Conservation (phyloP, 1,140 invertebrate species). For the Bursaphelenchus mucronatus region DNA sequence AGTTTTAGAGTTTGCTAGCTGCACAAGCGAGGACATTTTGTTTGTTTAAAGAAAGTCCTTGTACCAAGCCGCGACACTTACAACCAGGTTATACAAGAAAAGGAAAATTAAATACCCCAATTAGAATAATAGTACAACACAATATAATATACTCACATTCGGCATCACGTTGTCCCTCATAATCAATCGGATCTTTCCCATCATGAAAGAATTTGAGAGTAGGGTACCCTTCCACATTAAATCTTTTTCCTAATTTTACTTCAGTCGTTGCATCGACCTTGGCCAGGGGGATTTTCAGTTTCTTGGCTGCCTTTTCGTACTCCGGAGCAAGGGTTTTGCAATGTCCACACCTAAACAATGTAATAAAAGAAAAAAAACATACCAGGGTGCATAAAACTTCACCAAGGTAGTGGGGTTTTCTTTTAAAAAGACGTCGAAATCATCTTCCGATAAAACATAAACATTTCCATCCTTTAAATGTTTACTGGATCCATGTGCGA, state of each 20-base stretch:
- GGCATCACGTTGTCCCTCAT: conserved; percentile 57
- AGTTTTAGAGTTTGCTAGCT: conserved; percentile 7
- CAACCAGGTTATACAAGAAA: conserved; percentile 29
- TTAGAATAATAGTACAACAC: no score
- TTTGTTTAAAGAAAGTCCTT: neutral
- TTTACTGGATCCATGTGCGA: conserved; percentile 2
- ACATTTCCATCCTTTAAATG: conserved; percentile 40
- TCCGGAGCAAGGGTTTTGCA: conserved; percentile 75
- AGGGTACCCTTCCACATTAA: conserved; percentile 60
- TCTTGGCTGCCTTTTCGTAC: conserved; percentile 87
- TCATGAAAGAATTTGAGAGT: conserved; percentile 61
- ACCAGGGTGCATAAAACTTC: conserved; percentile 55
- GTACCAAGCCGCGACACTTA: conserved; percentile 9
- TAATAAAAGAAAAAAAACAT: conserved; percentile 21
- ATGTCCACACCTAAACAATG: conserved; percentile 36
- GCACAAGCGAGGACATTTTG: neutral
- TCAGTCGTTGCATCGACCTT: conserved; percentile 60
- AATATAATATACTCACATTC: conserved; percentile 39
- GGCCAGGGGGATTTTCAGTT: conserved; percentile 76
- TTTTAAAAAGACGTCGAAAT: conserved; percentile 45
- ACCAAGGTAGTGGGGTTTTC: conserved; percentile 40
- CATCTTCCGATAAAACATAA: conserved; percentile 37
- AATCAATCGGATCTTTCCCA: conserved; percentile 49
- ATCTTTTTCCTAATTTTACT: conserved; percentile 51
- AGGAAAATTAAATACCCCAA: no score